Evolutionary conservation across 2,888 invertebrate species (phyloP).

Genomic region (Yponomeuta sedellus): DNA sequence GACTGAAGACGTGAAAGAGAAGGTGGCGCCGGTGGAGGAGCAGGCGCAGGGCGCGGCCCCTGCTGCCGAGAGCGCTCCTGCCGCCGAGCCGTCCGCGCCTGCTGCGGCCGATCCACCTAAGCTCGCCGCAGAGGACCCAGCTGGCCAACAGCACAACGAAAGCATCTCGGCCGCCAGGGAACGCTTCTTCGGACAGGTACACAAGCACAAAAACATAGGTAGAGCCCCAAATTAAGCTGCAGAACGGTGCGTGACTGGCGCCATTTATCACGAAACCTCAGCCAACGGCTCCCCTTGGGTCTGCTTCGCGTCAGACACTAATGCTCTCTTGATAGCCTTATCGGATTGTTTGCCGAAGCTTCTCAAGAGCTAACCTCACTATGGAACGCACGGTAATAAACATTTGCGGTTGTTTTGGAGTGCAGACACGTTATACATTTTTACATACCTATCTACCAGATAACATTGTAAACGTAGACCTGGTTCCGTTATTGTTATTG

Average conservation of each 20-base stretch:
- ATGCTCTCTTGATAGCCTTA: neutral
- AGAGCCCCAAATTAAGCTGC: neutral
- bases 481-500: neutral
- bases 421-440: neutral
- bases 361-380: neutral
- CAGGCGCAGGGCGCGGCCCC: conserved; percentile 24
- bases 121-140: conserved; percentile 22
- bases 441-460: neutral
- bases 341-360: neutral
- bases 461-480: neutral
- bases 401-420: neutral
- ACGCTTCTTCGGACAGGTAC: conserved; percentile 67
- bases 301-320: neutral
- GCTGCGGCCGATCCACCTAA: neutral
- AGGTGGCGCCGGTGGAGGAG: conserved; percentile 42
- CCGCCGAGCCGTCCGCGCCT: neutral
- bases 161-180: conserved; percentile 64
- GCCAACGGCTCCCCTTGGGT: neutral
- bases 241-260: neutral
- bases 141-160: conserved; percentile 40
- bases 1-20: conserved; percentile 57
- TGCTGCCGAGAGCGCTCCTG: conserved; percentile 21
- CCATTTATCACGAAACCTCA: neutral
- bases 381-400: neutral
- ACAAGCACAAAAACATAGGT: neutral